Base-by-base conservation (phyloP, 2,797 vertebrate genomes). In the Luscinia luscinia region DNA sequence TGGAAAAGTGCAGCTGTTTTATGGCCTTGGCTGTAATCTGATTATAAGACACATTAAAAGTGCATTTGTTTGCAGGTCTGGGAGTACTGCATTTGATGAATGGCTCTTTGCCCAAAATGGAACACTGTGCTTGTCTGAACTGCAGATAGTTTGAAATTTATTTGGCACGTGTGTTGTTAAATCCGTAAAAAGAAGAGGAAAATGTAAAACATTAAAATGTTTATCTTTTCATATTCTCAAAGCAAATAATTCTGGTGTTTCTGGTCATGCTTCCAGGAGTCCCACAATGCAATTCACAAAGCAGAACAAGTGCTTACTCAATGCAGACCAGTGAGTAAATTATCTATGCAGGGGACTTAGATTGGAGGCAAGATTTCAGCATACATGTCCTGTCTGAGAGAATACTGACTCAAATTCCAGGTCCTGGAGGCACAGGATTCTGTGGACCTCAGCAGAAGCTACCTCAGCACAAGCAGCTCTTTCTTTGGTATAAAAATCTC, bases 151-250 rank as follows among this genome's bases (percentile, higher is more conserved):
- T 57, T 43, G 10, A n/a, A 76, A 57, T 43, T 73, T 62, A 27
- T 63, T 45, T 51, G n/a, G 18, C 0, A 0, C 1, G 8, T 14
- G n/a, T 38, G 9, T 52, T 36, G 11, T 28, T 70, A 52, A 55
- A 80, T 6, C 7, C 2, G 3, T 74, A 41, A 51, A 73, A 88
- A 77, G 12, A 11, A 68, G 9, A 81, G 21, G 23, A 63, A 86
- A 86, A 64, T 34, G 27, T 34, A 63, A 91, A 83, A 63, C 34
- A 32, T n/a, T 9, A 8, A 84, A 70, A 58, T 32, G 16, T 61
- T 77, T 89, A 22, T 54, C 3, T 55, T 82, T 89, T 68, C 18
- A 14, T 81, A 41, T 84, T 84, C 88, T 81, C 85, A 61, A 91
- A 85, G 36, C 12, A 74, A 91, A 83, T 51, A 6, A 51, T 79